Conservation (phyloP, 2,113 vertebrate genomes). For the Ceuthmochares aereus region DNA sequence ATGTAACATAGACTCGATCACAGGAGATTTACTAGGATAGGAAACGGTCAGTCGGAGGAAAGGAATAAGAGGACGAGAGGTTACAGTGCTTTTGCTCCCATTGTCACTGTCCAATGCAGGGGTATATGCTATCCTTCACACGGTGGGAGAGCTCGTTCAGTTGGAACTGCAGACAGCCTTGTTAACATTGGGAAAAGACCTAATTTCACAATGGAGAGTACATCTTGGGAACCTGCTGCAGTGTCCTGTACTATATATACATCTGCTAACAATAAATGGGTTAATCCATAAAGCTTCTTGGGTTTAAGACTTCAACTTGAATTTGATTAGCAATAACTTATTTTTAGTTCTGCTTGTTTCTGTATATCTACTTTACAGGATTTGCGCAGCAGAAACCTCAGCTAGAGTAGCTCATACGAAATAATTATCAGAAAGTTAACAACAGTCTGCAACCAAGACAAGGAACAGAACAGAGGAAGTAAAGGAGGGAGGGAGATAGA, state of each 20-base stretch:
- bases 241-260: neutral
- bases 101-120: neutral
- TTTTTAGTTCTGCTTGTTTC: slow-evolving; percentile 1
- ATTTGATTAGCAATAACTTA: slow-evolving; percentile 36
- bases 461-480: neutral
- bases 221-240: neutral
- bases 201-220: neutral
- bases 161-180: neutral
- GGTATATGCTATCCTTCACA: neutral
- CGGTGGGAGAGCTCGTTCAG: neutral
- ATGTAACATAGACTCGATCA: neutral
- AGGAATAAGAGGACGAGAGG: neutral
- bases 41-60: neutral
- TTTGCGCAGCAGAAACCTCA: slow-evolving; percentile 23
- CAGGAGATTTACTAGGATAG: neutral
- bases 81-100: neutral
- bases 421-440: neutral
- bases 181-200: neutral
- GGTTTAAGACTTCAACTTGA: slow-evolving; percentile 13
- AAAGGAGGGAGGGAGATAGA: neutral
- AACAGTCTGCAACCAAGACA: neutral
- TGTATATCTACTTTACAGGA: neutral
- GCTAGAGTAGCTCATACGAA: neutral
- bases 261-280: slow-evolving; percentile 26
- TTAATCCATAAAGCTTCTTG: neutral